phyloP scores from a whole-genome alignment of 1,140 invertebrate species.

The Drosophila ananassae region DNA sequence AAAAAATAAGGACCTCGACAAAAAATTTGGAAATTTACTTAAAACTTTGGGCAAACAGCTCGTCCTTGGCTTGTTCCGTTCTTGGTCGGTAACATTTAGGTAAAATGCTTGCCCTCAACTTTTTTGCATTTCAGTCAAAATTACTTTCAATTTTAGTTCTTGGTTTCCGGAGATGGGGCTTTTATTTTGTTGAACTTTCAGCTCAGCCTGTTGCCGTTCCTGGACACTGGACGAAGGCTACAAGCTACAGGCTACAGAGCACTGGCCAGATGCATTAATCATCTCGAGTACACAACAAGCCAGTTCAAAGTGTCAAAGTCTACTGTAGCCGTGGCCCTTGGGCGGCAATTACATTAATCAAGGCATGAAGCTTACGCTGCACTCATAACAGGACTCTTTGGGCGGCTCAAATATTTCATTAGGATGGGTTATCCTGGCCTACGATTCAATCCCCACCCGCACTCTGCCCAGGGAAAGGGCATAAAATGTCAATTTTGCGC shows the following conservation, averaged over 20 bases:
- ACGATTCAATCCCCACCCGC: background rate
- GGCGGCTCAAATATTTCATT: conserved; percentile 68
- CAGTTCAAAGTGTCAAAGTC: conserved; percentile 53
- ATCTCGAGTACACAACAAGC: conserved; percentile 53
- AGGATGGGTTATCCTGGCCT: conserved; percentile 10
- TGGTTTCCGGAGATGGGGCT: background rate
- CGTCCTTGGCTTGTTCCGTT: conserved; percentile 20
- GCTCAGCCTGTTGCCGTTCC: conserved; percentile 26
- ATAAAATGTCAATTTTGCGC: conserved; percentile 65
- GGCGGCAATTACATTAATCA: conserved; percentile 77
- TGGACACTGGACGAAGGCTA: background rate
- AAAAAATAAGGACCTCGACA: conserved; percentile 17
- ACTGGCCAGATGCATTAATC: conserved; percentile 57
- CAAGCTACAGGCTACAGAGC: background rate
- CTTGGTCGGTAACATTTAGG: conserved; percentile 14
- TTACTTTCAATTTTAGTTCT: conserved; percentile 50
- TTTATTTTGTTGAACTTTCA: conserved; percentile 22
- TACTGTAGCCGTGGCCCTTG: conserved; percentile 31
- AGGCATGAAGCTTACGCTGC: conserved; percentile 52
- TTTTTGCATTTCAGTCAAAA: conserved; percentile 32
- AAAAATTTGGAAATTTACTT: conserved; percentile 63
- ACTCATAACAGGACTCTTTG: conserved; percentile 48
- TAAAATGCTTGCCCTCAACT: conserved; percentile 10
- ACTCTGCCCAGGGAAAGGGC: conserved; percentile 46
- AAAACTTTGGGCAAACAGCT: conserved; percentile 70